Evolutionary conservation across 2,888 invertebrate genomes (phyloP), one percentile per base, ranked within the genome.

Genomic region (Cerastoderma edule): DNA sequence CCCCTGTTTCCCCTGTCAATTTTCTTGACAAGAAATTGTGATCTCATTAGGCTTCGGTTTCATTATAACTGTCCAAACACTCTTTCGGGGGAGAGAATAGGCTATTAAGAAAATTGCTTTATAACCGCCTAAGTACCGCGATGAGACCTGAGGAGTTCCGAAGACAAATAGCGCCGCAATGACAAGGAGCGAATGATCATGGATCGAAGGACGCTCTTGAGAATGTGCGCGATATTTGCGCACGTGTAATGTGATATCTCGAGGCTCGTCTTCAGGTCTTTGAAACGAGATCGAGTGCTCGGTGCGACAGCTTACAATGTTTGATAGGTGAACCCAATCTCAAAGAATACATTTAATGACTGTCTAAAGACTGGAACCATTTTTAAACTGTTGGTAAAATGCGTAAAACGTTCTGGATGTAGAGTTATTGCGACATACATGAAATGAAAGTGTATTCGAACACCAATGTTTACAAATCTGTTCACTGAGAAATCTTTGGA

Each of bases 41-140:
- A 44, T 60, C 60, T 82, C 81, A 76, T 82, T 82, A 82, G 78
- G 67, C 28, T 78, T 56, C 44, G 65, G 32, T 82, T 82, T 78
- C 81, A 78, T 78, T 74, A 78, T 60, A 46, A 46, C 67, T 70
- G 72, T 70, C 56, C 70, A 73, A 67, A 80, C 76, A 74, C 56
- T 67, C 78, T 78, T 74, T 70, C 53, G 57, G 67, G n/a, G 53
- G 74, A 66, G 76, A 50, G 73, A 81, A 75, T 60, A 64, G 56
- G 84, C 86, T 86, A 86, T 86, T 86, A 86, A 84, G 84, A 86
- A 83, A 85, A 86, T 86, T 85, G 84, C 75, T 85, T 86, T 78
- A 82, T 76, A 70, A 76, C 57, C 69, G 71, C 30, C 53, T 53
- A 60, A 46, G 66, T 32, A 48, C 50, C 44, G 50, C 67, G 57